Percentiles rank a stretch among this genome's conserved stretches.
Conservation (phyloP, 2,888 invertebrate species). For the Ophion obscuratus region DNA sequence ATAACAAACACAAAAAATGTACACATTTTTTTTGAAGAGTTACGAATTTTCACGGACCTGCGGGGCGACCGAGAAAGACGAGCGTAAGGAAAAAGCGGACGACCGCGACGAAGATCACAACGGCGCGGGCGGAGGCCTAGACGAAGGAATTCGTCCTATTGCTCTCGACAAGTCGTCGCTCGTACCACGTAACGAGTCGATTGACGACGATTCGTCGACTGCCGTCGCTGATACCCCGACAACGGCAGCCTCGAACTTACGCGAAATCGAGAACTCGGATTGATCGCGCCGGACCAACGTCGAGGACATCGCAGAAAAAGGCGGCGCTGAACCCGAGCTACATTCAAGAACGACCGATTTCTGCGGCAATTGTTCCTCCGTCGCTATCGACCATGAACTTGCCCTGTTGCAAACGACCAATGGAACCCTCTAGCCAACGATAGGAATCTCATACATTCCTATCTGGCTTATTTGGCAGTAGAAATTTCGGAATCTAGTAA, state of each 20-base stretch:
- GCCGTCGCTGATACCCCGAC: conserved; percentile 1
- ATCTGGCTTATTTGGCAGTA: too few relatives aligned
- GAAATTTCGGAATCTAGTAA: too few relatives aligned
- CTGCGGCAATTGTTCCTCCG: conserved; percentile 74
- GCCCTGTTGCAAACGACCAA: conserved; percentile 68
- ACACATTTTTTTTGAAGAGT: conserved; percentile 70
- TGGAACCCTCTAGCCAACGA: too few relatives aligned
- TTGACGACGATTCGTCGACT: conserved; percentile 40
- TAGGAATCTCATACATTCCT: too few relatives aligned
- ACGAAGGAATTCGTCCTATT: conserved; percentile 42
- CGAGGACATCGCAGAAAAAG: conserved; percentile 66
- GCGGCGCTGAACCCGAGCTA: conserved; percentile 70
- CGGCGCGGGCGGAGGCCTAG: conserved; percentile 42
- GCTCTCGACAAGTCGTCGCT: conserved; percentile 29
- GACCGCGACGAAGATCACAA: conserved; percentile 36
- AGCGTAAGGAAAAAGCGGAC: conserved; percentile 37
- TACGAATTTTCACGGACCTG: conserved; percentile 78
- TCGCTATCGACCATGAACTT: conserved; percentile 79
- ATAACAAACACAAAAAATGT: background rate
- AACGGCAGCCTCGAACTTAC: conserved; percentile 18
- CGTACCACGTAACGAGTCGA: background rate
- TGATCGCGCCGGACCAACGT: background rate
- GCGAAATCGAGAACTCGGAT: conserved; percentile 8
- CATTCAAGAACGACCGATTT: conserved; percentile 51
- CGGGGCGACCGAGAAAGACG: conserved; percentile 73